Base-by-base conservation (phyloP, 2,888 invertebrate genomes). In the Cheilosia soror region DNA sequence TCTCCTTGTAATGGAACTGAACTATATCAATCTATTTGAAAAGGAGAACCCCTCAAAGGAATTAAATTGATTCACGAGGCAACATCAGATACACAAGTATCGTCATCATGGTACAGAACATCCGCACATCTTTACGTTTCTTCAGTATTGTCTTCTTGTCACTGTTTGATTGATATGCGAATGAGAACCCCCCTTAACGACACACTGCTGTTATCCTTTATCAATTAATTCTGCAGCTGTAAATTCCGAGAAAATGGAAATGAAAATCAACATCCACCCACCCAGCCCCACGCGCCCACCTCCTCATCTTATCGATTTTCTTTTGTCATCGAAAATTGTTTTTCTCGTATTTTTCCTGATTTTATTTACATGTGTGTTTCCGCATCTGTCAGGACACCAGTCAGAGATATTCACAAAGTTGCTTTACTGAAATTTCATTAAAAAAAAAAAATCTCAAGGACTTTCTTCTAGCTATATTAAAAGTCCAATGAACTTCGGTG, bases 131-230 rank as follows among this genome's bases (percentile, higher is more conserved):
- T 42, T 76, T 42, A 20, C 27, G 53, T n/a, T 68, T 55, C 62
- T 53, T 69, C 55, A 47, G 42, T 62, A 69, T 47, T 62, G 55
- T 77, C 62, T 37, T 53, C 62, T 53, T 69, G 76, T 77, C 76
- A 51, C 51, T 57, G 13, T 68, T 47, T 69, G 77, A 77, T 69
- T 77, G 77, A 77, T 77, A 49, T 47, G 66, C 44, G 31, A 42
- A 15, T n/a, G 1, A 13, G 13, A 15, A 44, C n/a, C 13, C n/a
- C 15, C 40, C 60, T 29, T 47, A 9, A 49, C 49, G 20, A 29
- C 25, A 33, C 42, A 37, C 4, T 31, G 42, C 20, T 15, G 31
- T 51, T 47, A 60, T 49, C 27, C 42, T 42, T 13, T 9, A 37
- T 69, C 69, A 73, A 73, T 73, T 73, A 73, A 65, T 73, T 73